phyloP scores from a whole-genome alignment of 2,113 vertebrate genomes.

The Bostrychus sinensis region DNA sequence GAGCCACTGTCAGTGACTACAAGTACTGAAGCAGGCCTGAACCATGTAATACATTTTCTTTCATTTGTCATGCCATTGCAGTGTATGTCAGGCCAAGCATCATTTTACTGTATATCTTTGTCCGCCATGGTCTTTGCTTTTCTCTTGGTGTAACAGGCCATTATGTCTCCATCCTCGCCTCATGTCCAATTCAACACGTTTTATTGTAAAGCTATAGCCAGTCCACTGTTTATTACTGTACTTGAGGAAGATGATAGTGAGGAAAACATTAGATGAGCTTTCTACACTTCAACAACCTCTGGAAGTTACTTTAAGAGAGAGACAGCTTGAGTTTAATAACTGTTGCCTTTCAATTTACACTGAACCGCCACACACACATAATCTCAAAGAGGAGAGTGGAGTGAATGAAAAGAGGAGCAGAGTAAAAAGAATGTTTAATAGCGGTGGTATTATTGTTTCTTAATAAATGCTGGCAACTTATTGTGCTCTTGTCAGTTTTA shows the following conservation, averaged over 20 bases:
- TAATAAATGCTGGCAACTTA: too few relatives aligned
- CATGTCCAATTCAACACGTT: conserved; percentile 7
- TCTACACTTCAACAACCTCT: conserved; percentile 15
- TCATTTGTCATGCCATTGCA: background rate
- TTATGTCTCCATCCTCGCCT: conserved; percentile 7
- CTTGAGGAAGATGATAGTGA: conserved; percentile 6
- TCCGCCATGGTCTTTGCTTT: conserved; percentile 12
- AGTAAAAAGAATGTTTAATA: conserved; percentile 5
- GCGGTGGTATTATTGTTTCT: background rate
- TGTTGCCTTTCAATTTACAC: conserved; percentile 22
- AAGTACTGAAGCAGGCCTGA: background rate
- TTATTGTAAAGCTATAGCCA: conserved; percentile 11
- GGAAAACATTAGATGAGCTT: background rate
- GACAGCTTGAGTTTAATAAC: conserved; percentile 14
- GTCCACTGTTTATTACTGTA: conserved; percentile 18
- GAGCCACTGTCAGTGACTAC: background rate
- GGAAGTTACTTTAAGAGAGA: conserved; percentile 11
- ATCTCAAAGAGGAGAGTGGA: background rate
- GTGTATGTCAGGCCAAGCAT: background rate
- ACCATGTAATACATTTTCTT: background rate
- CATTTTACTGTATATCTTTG: conserved; percentile 2
- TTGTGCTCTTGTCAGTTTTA: too few relatives aligned
- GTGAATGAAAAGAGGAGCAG: background rate
- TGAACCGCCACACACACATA: conserved; percentile 4
- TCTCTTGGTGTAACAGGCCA: background rate